phyloP scores from a whole-genome alignment of 2,797 vertebrate species.

The Sebastes minor region DNA sequence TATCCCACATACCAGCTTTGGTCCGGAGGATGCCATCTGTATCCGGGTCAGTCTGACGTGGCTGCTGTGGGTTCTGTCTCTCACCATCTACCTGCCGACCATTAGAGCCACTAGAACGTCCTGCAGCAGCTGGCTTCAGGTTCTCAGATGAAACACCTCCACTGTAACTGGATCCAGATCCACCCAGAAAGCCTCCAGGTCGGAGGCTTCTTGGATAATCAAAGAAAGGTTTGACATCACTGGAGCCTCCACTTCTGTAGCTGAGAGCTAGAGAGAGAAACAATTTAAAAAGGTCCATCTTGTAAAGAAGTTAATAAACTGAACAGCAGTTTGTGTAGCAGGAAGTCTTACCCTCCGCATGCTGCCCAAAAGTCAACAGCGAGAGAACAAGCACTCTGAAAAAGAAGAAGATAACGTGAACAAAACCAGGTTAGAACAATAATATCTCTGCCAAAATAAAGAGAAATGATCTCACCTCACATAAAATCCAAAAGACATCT shows the following conservation, averaged over 20 bases:
- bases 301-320: rapidly evolving
- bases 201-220: rapidly evolving
- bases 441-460: rapidly evolving
- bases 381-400: slow-evolving; percentile 40
- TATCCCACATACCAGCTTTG: background rate
- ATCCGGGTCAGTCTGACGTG: rapidly evolving
- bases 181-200: background rate
- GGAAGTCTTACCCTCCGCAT: slow-evolving; percentile 1
- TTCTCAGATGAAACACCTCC: background rate
- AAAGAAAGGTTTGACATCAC: background rate
- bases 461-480: background rate
- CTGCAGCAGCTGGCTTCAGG: background rate
- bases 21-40: background rate
- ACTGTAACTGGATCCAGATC: background rate
- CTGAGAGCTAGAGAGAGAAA: background rate
- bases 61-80: background rate
- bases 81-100: background rate
- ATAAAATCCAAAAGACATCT: slow-evolving; percentile 28
- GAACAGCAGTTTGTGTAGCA: rapidly evolving
- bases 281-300: rapidly evolving
- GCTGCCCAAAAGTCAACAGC: background rate
- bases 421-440: rapidly evolving
- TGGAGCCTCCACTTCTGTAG: background rate
- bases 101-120: background rate
- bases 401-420: rapidly evolving